These are phyloP conservation scores for Bibio marci DNA, from an alignment of 2,888 invertebrate species.

Conservation along the genomic window DNA sequence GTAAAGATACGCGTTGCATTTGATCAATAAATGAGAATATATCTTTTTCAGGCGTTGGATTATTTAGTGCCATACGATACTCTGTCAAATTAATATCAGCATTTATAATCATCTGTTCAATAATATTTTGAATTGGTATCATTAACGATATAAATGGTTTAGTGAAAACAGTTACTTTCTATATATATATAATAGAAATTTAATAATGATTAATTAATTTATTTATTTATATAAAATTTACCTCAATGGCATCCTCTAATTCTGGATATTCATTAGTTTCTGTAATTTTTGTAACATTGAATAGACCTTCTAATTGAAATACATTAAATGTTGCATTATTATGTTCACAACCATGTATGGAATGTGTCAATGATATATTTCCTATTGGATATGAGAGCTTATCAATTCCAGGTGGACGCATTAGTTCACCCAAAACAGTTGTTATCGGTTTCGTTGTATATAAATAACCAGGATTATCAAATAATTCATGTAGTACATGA, in stretches of 20 bases:
- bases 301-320: slow-evolving; percentile 49
- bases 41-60: slow-evolving; percentile 30
- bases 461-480: slow-evolving; percentile 48
- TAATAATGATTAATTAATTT: too few relatives aligned
- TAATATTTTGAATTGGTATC: slow-evolving; percentile 24
- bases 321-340: slow-evolving; percentile 56
- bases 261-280: slow-evolving; percentile 27
- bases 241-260: slow-evolving; percentile 22
- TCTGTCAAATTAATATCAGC: slow-evolving; percentile 27
- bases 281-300: slow-evolving; percentile 45
- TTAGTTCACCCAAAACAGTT: slow-evolving; percentile 14
- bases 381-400: slow-evolving; percentile 22
- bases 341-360: slow-evolving; percentile 36
- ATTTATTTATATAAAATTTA: too few relatives aligned
- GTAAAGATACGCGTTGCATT: slow-evolving; percentile 29
- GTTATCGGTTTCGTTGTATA: slow-evolving; percentile 16
- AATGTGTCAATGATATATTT: slow-evolving; percentile 23
- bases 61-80: slow-evolving; percentile 24
- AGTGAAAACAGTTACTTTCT: slow-evolving; percentile 21
- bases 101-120: slow-evolving; percentile 27
- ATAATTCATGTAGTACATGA: slow-evolving; percentile 40
- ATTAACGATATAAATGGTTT: slow-evolving; percentile 24
- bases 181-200: too few relatives aligned
- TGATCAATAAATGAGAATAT: slow-evolving; percentile 30
- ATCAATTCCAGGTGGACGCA: slow-evolving; percentile 21